Evolutionary conservation across 1,140 invertebrate genomes (phyloP).

Genomic region (Meloidogyne chitwoodi): DNA sequence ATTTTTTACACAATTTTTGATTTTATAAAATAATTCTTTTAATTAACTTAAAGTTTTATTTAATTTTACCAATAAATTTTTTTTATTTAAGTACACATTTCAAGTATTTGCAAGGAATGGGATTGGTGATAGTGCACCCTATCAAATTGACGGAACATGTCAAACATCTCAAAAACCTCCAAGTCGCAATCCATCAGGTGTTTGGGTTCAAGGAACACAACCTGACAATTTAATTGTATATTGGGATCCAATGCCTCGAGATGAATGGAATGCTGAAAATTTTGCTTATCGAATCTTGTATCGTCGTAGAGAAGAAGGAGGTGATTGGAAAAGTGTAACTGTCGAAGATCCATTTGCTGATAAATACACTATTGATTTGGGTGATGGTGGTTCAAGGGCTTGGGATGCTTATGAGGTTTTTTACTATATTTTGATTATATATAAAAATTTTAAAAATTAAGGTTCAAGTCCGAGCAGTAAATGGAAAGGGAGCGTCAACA

Average conservation of each 20-base stretch:
- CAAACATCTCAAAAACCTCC: slow-evolving; percentile 80
- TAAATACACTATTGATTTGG: slow-evolving; percentile 49
- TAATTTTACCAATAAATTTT: no score
- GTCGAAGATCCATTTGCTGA: slow-evolving; percentile 52
- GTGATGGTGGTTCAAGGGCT: slow-evolving; percentile 46
- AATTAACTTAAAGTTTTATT: no score
- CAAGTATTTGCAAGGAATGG: slow-evolving; percentile 86
- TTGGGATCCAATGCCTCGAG: slow-evolving; percentile 65
- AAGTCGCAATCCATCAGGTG: slow-evolving; percentile 87
- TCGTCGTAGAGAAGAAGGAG: slow-evolving; percentile 30
- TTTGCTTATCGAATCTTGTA: slow-evolving; percentile 53
- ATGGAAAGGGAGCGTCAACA: slow-evolving; percentile 80
- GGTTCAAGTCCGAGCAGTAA: slow-evolving; percentile 70
- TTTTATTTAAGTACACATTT: slow-evolving; percentile 82
- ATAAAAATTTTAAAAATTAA: not conserved
- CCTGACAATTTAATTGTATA: slow-evolving; percentile 85
- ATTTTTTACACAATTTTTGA: no score
- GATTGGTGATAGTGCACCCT: slow-evolving; percentile 82
- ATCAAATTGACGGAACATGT: slow-evolving; percentile 69
- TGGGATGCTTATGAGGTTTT: slow-evolving; percentile 54
- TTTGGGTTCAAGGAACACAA: slow-evolving; percentile 79
- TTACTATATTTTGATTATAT: not conserved
- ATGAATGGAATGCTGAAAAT: slow-evolving; percentile 58
- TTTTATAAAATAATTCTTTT: no score
- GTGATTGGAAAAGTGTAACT: slow-evolving; percentile 44